Base-by-base conservation (phyloP, 2,888 invertebrate species). In the Eledona agricola region DNA sequence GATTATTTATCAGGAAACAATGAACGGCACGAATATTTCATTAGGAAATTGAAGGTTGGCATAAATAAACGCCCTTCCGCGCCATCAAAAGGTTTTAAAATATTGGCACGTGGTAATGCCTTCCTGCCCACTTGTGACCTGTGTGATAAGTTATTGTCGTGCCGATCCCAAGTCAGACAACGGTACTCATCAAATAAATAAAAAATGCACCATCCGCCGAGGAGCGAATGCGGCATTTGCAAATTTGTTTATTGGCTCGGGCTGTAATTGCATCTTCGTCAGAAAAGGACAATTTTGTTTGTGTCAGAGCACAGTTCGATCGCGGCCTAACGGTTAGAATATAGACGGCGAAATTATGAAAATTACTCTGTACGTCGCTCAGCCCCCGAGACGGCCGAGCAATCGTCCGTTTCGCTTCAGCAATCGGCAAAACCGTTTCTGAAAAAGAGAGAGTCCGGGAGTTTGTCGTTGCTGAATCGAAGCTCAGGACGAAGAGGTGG, bases 291-390 rank as follows among this genome's bases (percentile, higher is more conserved):
- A 67, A 72, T 73, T 73, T 72, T 72, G 72, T 73, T 73, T 72
- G 72, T 71, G 71, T 73, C 74, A 71, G 71, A 71, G 73, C 64
- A 78, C 76, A 76, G 77, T 80, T 79, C 79, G 79, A 79, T 79
- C 78, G 79, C 72, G 75, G 75, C 73, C 64, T 66, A 76, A 77
- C 77, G 75, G 64, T 71, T 76, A 76, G 81, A 80, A 81, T 81
- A 81, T 80, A 81, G 79, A 81, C 79, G 79, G 79, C 78, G 76
- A 75, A 81, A 81, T 81, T 81, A 81, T 81, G 80, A 81, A 81
- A 81, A 81, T 81, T 77, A 79, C 75, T 45, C 55, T 70, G 71
- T 74, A 76, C 76, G 77, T 77, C 76, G 77, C 76, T 74, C 65
- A 61, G 62, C 55, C 61, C 60, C 57, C 53, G 57, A 63, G 60